Evolutionary conservation across 2,888 invertebrate genomes (phyloP).

Genomic region (Synanthedon andrenaeformis): DNA sequence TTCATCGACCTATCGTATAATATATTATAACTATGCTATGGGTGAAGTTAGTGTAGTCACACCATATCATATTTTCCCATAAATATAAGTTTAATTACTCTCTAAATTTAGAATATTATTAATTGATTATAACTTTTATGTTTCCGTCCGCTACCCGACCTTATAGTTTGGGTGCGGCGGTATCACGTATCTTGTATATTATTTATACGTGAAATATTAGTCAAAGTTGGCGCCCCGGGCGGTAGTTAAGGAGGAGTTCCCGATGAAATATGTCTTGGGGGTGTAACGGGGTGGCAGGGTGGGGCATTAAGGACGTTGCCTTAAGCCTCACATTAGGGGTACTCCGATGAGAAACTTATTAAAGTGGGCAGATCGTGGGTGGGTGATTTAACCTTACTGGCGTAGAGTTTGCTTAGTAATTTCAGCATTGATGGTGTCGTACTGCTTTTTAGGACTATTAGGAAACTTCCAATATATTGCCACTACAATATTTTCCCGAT

Average conservation of each 20-base stretch:
- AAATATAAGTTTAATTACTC: too few relatives aligned
- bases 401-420: too few relatives aligned
- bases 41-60: too few relatives aligned
- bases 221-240: slow-evolving; percentile 43
- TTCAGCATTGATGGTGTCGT: too few relatives aligned
- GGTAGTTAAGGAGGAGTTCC: slow-evolving; percentile 56
- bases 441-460: too few relatives aligned
- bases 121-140: neutral
- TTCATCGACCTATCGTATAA: too few relatives aligned
- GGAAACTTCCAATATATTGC: slow-evolving; percentile 13
- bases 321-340: slow-evolving; percentile 48
- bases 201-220: slow-evolving; percentile 59
- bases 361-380: slow-evolving; percentile 16
- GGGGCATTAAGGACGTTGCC: slow-evolving; percentile 46
- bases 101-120: neutral
- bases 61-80: too few relatives aligned
- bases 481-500: slow-evolving; percentile 13
- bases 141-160: neutral
- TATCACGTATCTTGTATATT: slow-evolving; percentile 48
- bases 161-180: neutral
- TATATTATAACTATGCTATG: too few relatives aligned
- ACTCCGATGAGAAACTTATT: slow-evolving; percentile 50
- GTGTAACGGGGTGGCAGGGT: slow-evolving; percentile 16
- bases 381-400: neutral
- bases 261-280: slow-evolving; percentile 68